Percentiles rank a stretch among this genome's conserved stretches.
Conservation (phyloP, 2,797 vertebrate species). For the Benthosema pterotum region DNA sequence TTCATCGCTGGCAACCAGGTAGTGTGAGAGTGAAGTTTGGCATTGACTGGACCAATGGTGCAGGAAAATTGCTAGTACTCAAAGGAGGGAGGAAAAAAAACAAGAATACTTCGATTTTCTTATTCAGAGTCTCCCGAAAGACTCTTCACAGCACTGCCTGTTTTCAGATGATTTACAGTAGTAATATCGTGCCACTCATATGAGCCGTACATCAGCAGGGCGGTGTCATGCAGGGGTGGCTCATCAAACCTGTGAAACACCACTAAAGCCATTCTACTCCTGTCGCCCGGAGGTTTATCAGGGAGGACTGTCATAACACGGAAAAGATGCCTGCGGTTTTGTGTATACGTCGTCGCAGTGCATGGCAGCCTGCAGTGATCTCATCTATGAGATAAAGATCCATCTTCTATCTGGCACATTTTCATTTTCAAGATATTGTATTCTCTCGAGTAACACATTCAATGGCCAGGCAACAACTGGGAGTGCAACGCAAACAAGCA, state of each 20-base stretch:
- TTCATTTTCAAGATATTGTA: neutral
- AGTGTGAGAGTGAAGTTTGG: too few species aligned
- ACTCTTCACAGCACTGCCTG: conserved; percentile 25
- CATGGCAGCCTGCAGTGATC: too few species aligned
- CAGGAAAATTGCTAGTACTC: too few species aligned
- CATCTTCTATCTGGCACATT: neutral
- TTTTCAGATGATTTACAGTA: conserved; percentile 45
- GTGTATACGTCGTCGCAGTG: too few species aligned
- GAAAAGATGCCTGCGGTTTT: neutral
- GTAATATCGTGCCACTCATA: conserved; percentile 44
- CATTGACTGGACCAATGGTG: too few species aligned
- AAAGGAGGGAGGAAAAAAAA: conserved; percentile 14
- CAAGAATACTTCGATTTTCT: conserved; percentile 58
- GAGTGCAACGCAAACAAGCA: neutral
- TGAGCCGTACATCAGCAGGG: conserved; percentile 42
- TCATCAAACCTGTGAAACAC: conserved; percentile 29
- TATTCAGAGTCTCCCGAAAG: conserved; percentile 31
- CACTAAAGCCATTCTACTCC: conserved; percentile 33
- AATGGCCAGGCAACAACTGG: conserved; percentile 3
- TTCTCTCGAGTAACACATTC: neutral
- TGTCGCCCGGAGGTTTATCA: conserved; percentile 1
- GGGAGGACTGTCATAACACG: neutral
- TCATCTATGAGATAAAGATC: too few species aligned
- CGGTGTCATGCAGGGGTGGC: conserved; percentile 17
- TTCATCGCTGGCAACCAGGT: too few species aligned